Base-by-base conservation (phyloP, 2,888 invertebrate species). In the Punctoribates punctum region DNA sequence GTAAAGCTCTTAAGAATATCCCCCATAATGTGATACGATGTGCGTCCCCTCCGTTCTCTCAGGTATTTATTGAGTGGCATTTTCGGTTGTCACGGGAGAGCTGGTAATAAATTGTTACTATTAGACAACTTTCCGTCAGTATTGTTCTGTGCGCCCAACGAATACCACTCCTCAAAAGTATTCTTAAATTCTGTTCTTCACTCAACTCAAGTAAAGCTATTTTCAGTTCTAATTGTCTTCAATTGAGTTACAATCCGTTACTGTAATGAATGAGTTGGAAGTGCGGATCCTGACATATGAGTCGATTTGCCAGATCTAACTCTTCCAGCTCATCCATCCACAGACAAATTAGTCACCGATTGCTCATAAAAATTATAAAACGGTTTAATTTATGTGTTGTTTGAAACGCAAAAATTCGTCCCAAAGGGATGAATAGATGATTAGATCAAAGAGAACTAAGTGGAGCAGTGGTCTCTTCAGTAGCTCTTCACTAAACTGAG, bases 391-490 rank as follows among this genome's bases (percentile, higher is more conserved):
- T 25, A 8, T 60, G 51, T 60, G 3, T 23, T 60, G 27, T 25
- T 15, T 27, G 25, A 60, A 23, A 20, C 57, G 20, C 51, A 51
- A 11, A 8, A 54, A 54, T 54, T 25, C 20, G 20, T 23, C 25
- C 2, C 51, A 20, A 51, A n/a, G 2, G 3, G 51, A 34, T 34
- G 4, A 34, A 34, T 6, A 9, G 42, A 42, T 42, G 9, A 42
- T 9, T 42, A 42, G 74, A 76, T 75, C 77, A 77, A 48, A 77
- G 80, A 83, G 85, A 82, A 83, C 82, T 85, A 88, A 87, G 88
- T 88, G 88, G 88, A 88, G 88, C 85, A 87, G 88, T 88, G 85
- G 88, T 87, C 87, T 88, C 87, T 87, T 85, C 88, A 87, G 87
- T 88, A 87, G 84, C 85, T 83, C 82, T 83, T 77, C 60, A 75